Percentiles rank a stretch among this genome's conserved stretches.
Evolutionary conservation across 1,140 invertebrate genomes (phyloP).

Genomic region (Rhopalosiphum maidis): DNA sequence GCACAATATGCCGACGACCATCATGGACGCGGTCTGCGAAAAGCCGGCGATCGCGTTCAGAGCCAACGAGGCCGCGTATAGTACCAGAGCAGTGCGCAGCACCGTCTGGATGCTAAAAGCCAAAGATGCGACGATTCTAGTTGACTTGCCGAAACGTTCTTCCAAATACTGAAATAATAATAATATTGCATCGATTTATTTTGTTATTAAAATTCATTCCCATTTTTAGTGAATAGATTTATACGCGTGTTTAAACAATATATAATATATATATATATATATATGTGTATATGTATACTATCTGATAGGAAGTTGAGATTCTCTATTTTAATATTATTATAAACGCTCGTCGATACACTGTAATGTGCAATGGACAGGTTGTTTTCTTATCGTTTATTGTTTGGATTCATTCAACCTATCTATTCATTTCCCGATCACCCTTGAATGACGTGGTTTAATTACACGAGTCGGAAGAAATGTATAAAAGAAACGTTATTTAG

Average conservation of each 20-base stretch:
- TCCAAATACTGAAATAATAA: slow-evolving; percentile 77
- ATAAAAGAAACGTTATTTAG: neutral
- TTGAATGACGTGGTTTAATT: neutral
- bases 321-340: neutral
- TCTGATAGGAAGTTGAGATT: too few species aligned
- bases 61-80: slow-evolving; percentile 90
- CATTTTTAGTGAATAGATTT: too few species aligned
- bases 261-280: too few species aligned
- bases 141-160: slow-evolving; percentile 73
- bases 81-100: slow-evolving; percentile 90
- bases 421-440: neutral
- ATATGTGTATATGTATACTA: too few species aligned
- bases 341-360: neutral
- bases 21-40: slow-evolving; percentile 75
- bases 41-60: slow-evolving; percentile 85
- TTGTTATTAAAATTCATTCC: neutral
- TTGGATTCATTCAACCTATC: neutral
- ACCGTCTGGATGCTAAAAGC: slow-evolving; percentile 84
- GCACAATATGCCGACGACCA: slow-evolving; percentile 81
- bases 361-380: neutral
- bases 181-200: neutral
- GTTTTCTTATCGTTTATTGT: neutral
- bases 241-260: too few species aligned
- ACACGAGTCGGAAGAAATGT: neutral
- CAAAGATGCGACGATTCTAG: slow-evolving; percentile 71